Conservation (phyloP, 64 coral and sea anemone genomes). For the Acropora tenuis region DNA sequence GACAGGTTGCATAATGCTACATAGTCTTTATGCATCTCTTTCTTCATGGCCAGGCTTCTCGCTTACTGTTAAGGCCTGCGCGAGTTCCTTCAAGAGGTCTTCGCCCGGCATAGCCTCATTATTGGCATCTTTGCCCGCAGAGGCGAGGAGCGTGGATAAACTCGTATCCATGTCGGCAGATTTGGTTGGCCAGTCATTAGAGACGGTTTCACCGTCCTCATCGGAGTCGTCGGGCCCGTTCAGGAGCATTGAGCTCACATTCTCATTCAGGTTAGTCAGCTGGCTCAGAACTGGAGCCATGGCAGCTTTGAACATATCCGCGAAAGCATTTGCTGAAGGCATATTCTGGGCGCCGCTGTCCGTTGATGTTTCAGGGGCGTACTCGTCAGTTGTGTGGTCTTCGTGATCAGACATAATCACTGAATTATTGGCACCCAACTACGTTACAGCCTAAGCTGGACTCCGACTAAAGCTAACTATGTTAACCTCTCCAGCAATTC, state of each 20-base stretch:
- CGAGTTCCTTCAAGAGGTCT: too few species aligned
- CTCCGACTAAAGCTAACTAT: not conserved
- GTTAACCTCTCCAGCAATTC: too few species aligned
- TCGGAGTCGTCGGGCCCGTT: too few species aligned
- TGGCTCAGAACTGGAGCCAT: conserved; percentile 18
- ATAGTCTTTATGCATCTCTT: conserved; percentile 36
- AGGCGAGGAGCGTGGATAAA: not conserved
- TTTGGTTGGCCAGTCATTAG: not conserved
- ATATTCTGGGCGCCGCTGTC: not conserved
- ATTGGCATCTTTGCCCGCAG: not conserved
- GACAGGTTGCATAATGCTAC: conserved; percentile 30
- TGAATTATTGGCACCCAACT: not conserved
- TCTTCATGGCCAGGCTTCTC: conserved; percentile 24
- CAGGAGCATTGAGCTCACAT: not conserved
- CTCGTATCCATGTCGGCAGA: conserved; percentile 11
- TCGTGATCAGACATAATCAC: conserved; percentile 7
- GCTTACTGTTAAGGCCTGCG: not conserved
- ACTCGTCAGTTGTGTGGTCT: not conserved
- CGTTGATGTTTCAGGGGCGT: not conserved
- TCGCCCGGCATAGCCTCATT: too few species aligned
- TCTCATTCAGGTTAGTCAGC: not conserved
- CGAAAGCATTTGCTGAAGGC: not conserved
- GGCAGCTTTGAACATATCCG: conserved; percentile 18
- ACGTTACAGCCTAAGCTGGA: not conserved
- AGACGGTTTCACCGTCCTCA: too few species aligned